A percentile compares a stretch with the other conserved stretches of the same genome.
Evolutionary conservation across 1,140 invertebrate species (phyloP).

Genomic region (Atta texana): DNA sequence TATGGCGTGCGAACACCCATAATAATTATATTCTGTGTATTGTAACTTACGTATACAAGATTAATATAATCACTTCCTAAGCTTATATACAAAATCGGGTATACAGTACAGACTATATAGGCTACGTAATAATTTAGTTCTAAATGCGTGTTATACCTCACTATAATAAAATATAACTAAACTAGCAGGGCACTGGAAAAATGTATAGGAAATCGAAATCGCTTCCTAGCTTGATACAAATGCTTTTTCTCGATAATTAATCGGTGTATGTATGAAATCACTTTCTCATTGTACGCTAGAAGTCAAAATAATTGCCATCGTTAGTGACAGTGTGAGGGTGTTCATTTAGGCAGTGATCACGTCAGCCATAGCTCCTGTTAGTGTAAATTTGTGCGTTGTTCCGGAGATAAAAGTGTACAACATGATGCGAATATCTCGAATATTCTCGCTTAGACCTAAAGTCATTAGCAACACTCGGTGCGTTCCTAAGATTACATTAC

Average conservation of each 20-base stretch:
- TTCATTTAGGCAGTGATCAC: slow-evolving; percentile 59
- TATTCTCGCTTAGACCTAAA: slow-evolving; percentile 42
- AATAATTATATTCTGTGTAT: slow-evolving; percentile 38
- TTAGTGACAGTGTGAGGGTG: slow-evolving; percentile 24
- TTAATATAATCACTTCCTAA: slow-evolving; percentile 30
- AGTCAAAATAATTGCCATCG: slow-evolving; percentile 28
- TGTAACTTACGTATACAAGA: slow-evolving; percentile 25
- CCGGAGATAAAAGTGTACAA: slow-evolving; percentile 33
- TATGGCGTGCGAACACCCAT: slow-evolving; percentile 12
- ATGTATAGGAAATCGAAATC: slow-evolving; percentile 16
- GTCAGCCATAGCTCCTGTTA: slow-evolving; percentile 25
- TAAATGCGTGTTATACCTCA: slow-evolving; percentile 11
- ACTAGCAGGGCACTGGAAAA: slow-evolving; percentile 22
- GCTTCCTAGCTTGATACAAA: slow-evolving; percentile 17
- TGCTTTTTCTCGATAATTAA: not conserved
- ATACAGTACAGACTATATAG: slow-evolving; percentile 18
- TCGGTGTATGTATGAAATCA: not conserved
- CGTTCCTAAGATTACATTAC: slow-evolving; percentile 3
- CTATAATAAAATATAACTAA: slow-evolving; percentile 39
- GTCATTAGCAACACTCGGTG: slow-evolving; percentile 24
- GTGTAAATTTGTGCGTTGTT: slow-evolving; percentile 43
- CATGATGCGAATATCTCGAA: slow-evolving; percentile 10
- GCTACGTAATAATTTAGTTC: slow-evolving; percentile 55
- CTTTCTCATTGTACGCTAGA: slow-evolving; percentile 12
- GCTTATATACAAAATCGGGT: slow-evolving; percentile 58